Evolutionary conservation across 2,797 vertebrate genomes (phyloP).

Genomic region (Peromyscus nudipes): DNA sequence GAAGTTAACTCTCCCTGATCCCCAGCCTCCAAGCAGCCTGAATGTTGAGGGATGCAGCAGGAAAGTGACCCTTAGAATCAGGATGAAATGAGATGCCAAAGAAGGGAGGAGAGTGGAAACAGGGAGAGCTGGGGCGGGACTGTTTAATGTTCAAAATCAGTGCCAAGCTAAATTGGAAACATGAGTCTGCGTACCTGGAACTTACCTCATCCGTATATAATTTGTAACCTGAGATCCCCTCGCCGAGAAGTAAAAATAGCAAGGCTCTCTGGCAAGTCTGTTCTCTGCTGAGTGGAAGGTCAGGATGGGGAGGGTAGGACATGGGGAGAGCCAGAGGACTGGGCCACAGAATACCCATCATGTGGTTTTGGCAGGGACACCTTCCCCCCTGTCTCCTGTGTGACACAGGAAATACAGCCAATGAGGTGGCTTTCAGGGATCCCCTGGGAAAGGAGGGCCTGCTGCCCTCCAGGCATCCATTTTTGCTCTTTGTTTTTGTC

Average conservation of each 20-base stretch:
- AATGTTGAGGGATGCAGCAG: not conserved
- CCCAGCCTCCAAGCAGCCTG: not conserved
- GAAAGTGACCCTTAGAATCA: constrained; percentile 37
- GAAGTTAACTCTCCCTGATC: not conserved
- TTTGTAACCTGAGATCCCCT: constrained; percentile 79
- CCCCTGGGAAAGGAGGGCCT: not conserved
- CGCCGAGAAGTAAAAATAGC: constrained; percentile 79
- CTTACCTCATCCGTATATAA: constrained; percentile 81
- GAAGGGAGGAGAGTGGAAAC: constrained; percentile 60
- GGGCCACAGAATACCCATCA: not conserved
- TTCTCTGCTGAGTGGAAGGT: not conserved
- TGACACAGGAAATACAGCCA: not conserved
- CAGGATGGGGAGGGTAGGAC: not conserved
- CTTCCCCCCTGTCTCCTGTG: not conserved
- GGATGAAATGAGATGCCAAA: constrained; percentile 42
- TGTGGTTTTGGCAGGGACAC: no score
- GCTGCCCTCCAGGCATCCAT: not conserved
- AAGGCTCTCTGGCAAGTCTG: constrained; percentile 24
- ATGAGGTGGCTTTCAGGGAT: not conserved
- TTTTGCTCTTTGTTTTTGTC: constrained; percentile 18
- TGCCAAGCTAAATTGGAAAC: constrained; percentile 83
- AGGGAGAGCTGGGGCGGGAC: constrained; percentile 32
- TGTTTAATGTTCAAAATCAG: constrained; percentile 68
- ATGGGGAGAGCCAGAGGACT: not conserved
- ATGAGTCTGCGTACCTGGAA: constrained; percentile 76